Evolutionary conservation across 2,113 vertebrate genomes (phyloP).

Genomic region (Cnemophilus loriae): DNA sequence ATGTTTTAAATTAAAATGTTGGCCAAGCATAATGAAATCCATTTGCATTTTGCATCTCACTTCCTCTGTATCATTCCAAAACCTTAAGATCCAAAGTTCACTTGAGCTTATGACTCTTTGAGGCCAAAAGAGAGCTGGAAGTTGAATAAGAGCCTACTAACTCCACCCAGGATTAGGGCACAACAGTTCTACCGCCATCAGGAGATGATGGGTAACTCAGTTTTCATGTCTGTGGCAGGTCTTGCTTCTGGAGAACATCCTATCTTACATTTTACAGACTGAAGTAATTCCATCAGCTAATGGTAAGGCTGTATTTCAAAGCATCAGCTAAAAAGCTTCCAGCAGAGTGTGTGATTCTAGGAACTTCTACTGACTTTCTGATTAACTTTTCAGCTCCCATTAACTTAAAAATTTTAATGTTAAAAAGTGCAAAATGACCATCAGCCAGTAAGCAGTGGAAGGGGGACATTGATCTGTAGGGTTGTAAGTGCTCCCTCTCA

Average conservation of each 20-base stretch:
- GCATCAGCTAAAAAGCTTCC: not conserved
- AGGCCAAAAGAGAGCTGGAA: not conserved
- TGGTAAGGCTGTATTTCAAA: constrained; percentile 52
- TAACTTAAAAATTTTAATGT: no score
- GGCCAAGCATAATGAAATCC: not conserved
- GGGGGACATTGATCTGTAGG: not conserved
- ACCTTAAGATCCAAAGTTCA: not conserved
- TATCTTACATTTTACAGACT: constrained; percentile 72
- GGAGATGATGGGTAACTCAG: not conserved
- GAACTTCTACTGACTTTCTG: not conserved
- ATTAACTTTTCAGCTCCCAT: not conserved
- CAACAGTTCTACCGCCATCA: not conserved
- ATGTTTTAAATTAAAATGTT: not conserved
- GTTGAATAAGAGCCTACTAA: not conserved
- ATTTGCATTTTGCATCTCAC: not conserved
- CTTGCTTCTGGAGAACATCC: constrained; percentile 67
- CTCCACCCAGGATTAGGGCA: not conserved
- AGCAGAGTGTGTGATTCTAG: not conserved
- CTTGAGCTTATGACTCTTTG: not conserved
- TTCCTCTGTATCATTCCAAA: not conserved
- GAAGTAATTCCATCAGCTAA: constrained; percentile 71
- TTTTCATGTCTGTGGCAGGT: constrained; percentile 46
- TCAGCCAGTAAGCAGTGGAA: not conserved
- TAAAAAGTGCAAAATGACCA: not conserved
- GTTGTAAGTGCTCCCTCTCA: not conserved